Evolutionary conservation across 2,888 invertebrate species (phyloP), one percentile per base, ranked within the genome.

Genomic region (Ephialtes manifestator): DNA sequence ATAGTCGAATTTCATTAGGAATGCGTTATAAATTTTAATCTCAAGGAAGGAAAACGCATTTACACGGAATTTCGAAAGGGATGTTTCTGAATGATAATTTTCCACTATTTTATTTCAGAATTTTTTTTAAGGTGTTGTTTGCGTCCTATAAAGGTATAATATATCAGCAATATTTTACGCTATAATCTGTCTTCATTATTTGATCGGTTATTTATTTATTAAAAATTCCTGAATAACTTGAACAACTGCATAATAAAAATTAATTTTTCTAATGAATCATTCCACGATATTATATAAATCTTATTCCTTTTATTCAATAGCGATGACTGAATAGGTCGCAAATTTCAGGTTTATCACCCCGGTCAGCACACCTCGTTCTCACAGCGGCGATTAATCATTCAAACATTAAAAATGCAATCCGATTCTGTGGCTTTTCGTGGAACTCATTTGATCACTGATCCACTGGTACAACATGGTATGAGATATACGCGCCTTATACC

Each of bases 401-500:
- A 51, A 80, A 71, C 39, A 63, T 83, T 80, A 76, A 48, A 71
- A 75, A 83, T 75, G 43, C 67, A 71, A 72, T 48, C 71, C 68
- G 72, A 81, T 84, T 81, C 74, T 48, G 81, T 65, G 84, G 78
- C 48, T 74, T 75, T 84, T 84, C 84, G 81, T n/a, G 65, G 78
- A 84, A 84, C 15, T 24, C 53, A 53, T 70, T 72, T 63, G 75
- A 79, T 85, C 63, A 35, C 35, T 35, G 35, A 13, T 63, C 39
- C 39, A 18, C 35, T 43, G 65, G 65, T 39, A 39, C 65, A 39
- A 18, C 18, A 18, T 8, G 18, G 53, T 31, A 28, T 18, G 5
- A 43, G 55, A 28, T 58, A 60, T 48, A 60, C 20, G 75, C 58
- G 48, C 18, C 24, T 24, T 58, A 63, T 81, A 74, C 78, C 77